Percentiles rank a stretch among this genome's conserved stretches.
Conservation (phyloP, 2,888 invertebrate genomes). For the Polydrusus tereticollis region DNA sequence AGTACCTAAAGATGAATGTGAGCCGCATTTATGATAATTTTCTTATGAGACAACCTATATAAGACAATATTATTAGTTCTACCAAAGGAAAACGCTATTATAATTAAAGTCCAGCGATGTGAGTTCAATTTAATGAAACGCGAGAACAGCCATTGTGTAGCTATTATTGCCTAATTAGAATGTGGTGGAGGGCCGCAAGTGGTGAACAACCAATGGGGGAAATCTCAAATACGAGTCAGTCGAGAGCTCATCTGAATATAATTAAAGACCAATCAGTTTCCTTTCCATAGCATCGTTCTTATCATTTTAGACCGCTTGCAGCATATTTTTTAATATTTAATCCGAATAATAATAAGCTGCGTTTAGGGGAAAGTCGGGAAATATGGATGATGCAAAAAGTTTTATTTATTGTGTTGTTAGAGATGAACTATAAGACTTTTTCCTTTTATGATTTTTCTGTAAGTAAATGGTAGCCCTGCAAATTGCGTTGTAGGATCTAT, state of each 20-base stretch:
- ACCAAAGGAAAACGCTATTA: not conserved
- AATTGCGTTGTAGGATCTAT: no score
- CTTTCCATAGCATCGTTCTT: conserved; percentile 49
- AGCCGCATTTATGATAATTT: no score
- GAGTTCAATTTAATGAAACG: conserved; percentile 48
- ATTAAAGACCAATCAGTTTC: conserved; percentile 56
- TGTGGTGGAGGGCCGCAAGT: conserved; percentile 38
- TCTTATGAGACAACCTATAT: no score
- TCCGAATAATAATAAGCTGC: not conserved
- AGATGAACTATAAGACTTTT: no score
- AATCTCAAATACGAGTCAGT: conserved; percentile 51
- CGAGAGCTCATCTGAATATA: conserved; percentile 55
- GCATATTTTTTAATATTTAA: not conserved
- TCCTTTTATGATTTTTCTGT: no score
- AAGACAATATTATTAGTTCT: no score
- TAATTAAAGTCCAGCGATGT: conserved; percentile 2
- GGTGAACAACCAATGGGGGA: conserved; percentile 34
- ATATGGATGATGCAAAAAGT: not conserved
- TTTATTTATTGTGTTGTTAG: no score
- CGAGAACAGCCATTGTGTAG: conserved; percentile 50
- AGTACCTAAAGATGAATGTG: no score
- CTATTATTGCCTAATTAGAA: conserved; percentile 55
- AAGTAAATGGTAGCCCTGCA: no score
- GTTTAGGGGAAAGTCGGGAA: not conserved
- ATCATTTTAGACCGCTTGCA: conserved; percentile 33